phyloP scores from a whole-genome alignment of 23 tunicate genomes.

The Styela plicata region DNA sequence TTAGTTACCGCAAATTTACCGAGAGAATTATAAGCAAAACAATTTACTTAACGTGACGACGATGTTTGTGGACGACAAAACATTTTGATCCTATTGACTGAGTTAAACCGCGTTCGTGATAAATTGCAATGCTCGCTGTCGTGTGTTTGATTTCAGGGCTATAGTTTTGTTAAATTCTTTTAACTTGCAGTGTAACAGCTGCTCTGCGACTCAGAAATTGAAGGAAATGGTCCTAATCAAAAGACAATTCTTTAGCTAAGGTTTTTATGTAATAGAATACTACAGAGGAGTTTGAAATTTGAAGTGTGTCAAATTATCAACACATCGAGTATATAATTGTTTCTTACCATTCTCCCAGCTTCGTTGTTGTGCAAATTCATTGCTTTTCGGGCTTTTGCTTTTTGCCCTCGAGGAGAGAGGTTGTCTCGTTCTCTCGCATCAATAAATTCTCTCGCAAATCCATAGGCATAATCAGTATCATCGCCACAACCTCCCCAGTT shows the following conservation, averaged over 20 bases:
- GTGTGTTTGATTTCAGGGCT: no score
- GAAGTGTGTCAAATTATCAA: no score
- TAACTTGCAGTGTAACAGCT: no score
- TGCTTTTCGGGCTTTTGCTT: slow-evolving; percentile 48
- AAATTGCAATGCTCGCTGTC: no score
- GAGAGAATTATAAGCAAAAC: background rate
- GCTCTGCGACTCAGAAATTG: no score
- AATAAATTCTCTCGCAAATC: slow-evolving; percentile 89
- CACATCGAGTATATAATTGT: no score
- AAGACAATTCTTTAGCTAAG: no score
- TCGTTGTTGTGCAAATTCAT: slow-evolving; percentile 98
- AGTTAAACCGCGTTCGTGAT: no score
- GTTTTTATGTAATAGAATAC: no score
- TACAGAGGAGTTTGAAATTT: no score
- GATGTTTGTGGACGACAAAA: background rate
- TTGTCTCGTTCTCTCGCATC: slow-evolving; percentile 89
- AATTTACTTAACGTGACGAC: background rate
- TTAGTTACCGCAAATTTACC: background rate
- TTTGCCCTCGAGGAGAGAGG: slow-evolving; percentile 36
- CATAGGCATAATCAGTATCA: slow-evolving; percentile 86
- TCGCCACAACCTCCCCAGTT: slow-evolving; percentile 99
- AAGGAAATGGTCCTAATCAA: no score
- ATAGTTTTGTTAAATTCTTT: no score
- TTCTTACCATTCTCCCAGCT: slow-evolving; percentile 98
- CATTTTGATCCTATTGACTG: background rate